These are phyloP conservation scores for Eunapius fragilis DNA, from an alignment of 37 sponge, comb jelly and placozoan genomes.

Conservation along the genomic window DNA sequence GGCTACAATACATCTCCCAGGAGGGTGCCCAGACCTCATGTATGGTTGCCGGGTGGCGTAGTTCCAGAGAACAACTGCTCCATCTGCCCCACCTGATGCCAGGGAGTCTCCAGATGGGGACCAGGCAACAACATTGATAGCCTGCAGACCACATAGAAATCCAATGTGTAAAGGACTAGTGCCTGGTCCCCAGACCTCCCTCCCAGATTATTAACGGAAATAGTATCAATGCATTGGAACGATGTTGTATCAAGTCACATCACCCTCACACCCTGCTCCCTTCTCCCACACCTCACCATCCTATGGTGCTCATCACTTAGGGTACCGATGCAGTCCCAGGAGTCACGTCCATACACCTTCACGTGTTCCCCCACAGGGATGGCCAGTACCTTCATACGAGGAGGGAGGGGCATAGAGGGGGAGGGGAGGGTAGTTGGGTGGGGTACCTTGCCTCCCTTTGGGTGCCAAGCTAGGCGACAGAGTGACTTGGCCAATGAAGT, in stretches of 20 bases:
- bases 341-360: slow-evolving; percentile 28
- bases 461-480: slow-evolving; percentile 70
- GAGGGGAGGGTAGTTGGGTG: neutral
- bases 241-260: too few species aligned
- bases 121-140: slow-evolving; percentile 62
- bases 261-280: neutral
- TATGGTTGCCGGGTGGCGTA: neutral
- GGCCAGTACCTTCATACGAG: slow-evolving; percentile 30
- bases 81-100: slow-evolving; percentile 57
- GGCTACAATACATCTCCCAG: neutral
- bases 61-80: slow-evolving; percentile 50
- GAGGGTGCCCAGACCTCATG: neutral
- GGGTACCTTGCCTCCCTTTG: slow-evolving; percentile 47
- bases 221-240: too few species aligned
- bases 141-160: slow-evolving; percentile 5
- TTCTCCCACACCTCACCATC: neutral
- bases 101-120: slow-evolving; percentile 52
- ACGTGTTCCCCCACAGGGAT: slow-evolving; percentile 60
- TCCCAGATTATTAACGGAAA: too few species aligned
- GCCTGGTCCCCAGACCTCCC: too few species aligned
- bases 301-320: slow-evolving; percentile 51
- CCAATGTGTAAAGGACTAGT: neutral
- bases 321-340: slow-evolving; percentile 36
- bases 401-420: neutral
- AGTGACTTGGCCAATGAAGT: slow-evolving; percentile 29